These are phyloP conservation scores for Leucania comma DNA, from an alignment of 2,888 invertebrate genomes.

Conservation along the genomic window DNA sequence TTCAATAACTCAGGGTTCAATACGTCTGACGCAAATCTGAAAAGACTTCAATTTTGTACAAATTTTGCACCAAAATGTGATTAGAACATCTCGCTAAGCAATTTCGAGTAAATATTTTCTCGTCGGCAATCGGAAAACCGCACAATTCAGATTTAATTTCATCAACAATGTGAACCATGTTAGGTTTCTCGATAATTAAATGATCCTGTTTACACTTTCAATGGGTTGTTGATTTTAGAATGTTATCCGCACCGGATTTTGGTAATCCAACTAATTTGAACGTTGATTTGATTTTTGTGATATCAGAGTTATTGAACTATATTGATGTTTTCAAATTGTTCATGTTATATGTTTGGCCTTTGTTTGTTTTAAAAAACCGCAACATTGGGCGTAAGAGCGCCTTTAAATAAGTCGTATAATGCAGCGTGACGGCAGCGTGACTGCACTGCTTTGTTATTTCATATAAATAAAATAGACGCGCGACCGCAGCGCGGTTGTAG, in stretches of 20 bases:
- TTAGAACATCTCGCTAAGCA: conserved; percentile 65
- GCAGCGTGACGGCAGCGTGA: too few relatives aligned
- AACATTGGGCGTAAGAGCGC: too few relatives aligned
- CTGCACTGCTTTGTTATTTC: too few relatives aligned
- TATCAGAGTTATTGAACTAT: neutral
- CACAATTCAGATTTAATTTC: conserved; percentile 61
- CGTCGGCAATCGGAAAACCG: conserved; percentile 49
- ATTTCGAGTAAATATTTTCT: conserved; percentile 64
- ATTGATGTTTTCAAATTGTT: neutral
- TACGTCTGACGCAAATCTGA: conserved; percentile 67
- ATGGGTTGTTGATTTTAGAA: conserved; percentile 36
- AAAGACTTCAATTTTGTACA: conserved; percentile 71
- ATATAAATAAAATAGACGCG: too few relatives aligned
- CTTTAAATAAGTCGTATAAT: too few relatives aligned
- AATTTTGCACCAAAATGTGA: conserved; percentile 71
- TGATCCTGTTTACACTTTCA: conserved; percentile 52
- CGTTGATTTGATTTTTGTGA: conserved; percentile 19
- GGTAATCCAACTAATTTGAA: conserved; percentile 7
- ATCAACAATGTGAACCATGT: conserved; percentile 56
- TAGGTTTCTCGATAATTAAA: conserved; percentile 58
- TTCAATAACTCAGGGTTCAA: conserved; percentile 62
- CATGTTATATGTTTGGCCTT: neutral
- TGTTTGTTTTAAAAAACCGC: neutral
- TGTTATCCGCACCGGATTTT: conserved; percentile 23
- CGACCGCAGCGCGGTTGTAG: too few relatives aligned